Evolutionary conservation across 2,888 invertebrate species (phyloP), one percentile per base, ranked within the genome.

Genomic region (Opisthograptis luteolata): DNA sequence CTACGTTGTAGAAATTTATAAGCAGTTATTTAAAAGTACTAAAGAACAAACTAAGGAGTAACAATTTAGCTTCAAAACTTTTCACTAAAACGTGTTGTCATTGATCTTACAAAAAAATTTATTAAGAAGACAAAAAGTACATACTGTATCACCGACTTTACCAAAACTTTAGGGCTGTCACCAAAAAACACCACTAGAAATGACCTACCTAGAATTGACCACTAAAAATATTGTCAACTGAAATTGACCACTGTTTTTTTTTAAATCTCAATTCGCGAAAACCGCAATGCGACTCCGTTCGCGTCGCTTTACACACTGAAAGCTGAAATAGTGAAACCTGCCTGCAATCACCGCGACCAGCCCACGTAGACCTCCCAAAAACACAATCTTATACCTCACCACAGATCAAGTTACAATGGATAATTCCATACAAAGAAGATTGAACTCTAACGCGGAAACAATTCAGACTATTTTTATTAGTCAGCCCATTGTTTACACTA

Each of bases 231-330:
- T n/a, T n/a, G n/a, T n/a, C n/a, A n/a, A n/a, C n/a, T n/a, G n/a
- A n/a, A n/a, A n/a, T n/a, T n/a, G n/a, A n/a, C n/a, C n/a, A n/a
- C n/a, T n/a, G 24, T 25, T 4, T 4, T 9, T 3, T 25, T 25
- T 25, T 9, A 3, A n/a, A n/a, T 8, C 10, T 17, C 7, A 40
- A 4, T 28, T 46, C 47, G 43, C 45, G 50, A 54, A 42, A 15
- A 19, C 59, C 68, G 73, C 76, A 73, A 66, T 76, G 76, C 79
- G 78, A 47, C 58, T 64, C 53, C 66, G 54, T 45, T 41, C 78
- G 72, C 75, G 63, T 58, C 70, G 60, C 64, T 68, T 39, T 46
- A 49, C 12, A 48, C 42, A 83, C 82, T 81, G 82, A 80, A 78
- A 73, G 56, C 71, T 73, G 78, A 75, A 77, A 67, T 64, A 45